These are phyloP conservation scores for Crepidodera aurea DNA, from an alignment of 2,888 invertebrate genomes.

Conservation along the genomic window DNA sequence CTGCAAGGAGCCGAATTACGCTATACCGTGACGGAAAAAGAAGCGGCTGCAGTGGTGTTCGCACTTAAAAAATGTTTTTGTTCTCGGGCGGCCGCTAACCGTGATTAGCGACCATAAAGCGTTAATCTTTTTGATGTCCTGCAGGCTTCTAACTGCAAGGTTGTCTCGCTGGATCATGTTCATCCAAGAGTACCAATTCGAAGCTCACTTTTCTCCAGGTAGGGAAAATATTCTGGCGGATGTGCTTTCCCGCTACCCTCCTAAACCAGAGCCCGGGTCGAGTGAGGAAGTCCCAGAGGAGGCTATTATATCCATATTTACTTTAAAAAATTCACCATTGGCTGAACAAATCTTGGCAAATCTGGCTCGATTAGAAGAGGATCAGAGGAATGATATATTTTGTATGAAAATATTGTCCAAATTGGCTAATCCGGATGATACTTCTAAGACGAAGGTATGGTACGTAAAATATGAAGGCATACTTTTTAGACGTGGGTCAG, in stretches of 20 bases:
- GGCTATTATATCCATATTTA: background rate
- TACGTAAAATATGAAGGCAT: too few species aligned
- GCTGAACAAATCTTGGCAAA: background rate
- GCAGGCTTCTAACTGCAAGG: conserved; percentile 41
- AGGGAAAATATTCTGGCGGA: conserved; percentile 5
- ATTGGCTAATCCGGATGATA: too few species aligned
- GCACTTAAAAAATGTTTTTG: conserved; percentile 44
- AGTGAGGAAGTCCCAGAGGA: background rate
- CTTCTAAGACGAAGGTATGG: too few species aligned
- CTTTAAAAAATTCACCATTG: background rate
- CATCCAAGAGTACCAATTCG: conserved; percentile 42
- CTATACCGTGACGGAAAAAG: conserved; percentile 38
- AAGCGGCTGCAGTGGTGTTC: conserved; percentile 44
- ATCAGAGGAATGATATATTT: background rate
- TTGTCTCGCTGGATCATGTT: conserved; percentile 45
- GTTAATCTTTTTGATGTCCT: conserved; percentile 45
- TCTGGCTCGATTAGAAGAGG: background rate
- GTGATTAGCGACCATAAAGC: conserved; percentile 48
- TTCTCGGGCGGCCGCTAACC: conserved; percentile 38
- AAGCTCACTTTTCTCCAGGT: background rate
- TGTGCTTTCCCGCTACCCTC: background rate
- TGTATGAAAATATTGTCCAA: too few species aligned
- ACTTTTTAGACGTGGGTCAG: too few species aligned
- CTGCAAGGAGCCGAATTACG: conserved; percentile 29
- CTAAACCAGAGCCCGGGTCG: too few species aligned